Evolutionary conservation across 2,888 invertebrate genomes (phyloP), one percentile per base, ranked within the genome.

Genomic region (Megalurothrips usitatus): DNA sequence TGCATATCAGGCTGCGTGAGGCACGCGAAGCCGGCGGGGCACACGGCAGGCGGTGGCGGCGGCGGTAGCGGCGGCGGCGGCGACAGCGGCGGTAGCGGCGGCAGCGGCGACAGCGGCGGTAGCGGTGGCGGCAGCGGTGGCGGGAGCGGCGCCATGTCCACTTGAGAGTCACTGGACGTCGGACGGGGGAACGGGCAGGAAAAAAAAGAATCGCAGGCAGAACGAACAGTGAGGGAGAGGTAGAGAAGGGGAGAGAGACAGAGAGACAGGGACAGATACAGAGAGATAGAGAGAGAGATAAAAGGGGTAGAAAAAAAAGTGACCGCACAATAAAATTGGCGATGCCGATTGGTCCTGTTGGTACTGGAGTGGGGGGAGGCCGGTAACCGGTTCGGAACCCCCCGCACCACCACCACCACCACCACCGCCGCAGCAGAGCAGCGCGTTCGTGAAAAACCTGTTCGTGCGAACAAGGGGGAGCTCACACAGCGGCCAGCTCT

Each of bases 271-370:
- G 52, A n/a, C n/a, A 43, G 34, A 6, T 6, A 43, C 3, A 43
- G 34, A 14, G 6, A 17, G 19, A 19, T 12, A 17, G 58, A 58
- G 1, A 52, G 19, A 52, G 19, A 52, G 14, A 58, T 14, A 58
- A 75, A 75, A 10, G 10, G 58, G 8, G 52, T 9, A 68, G 11
- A 23, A 8, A 23, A 26, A 75, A 26, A 75, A 75, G 12, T 75
- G 68, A 26, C 26, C 68, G 26, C 68, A 75, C 68, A 10, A 75
- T 75, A 75, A 75, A 75, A 75, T 75, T 75, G 68, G 68, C 68
- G 68, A 75, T 26, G 23, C 68, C 68, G 68, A 75, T 75, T 75
- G 68, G 68, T 17, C 58, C 1, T 58, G 58, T 26, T 75, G 68
- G 23, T 26, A 26, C 23, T 12, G 26, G 68, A 75, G 68, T n/a